Percentiles rank a stretch among this genome's conserved stretches.
Conservation (phyloP, 2,797 vertebrate species). For the Parauchenoglanis ngamensis region DNA sequence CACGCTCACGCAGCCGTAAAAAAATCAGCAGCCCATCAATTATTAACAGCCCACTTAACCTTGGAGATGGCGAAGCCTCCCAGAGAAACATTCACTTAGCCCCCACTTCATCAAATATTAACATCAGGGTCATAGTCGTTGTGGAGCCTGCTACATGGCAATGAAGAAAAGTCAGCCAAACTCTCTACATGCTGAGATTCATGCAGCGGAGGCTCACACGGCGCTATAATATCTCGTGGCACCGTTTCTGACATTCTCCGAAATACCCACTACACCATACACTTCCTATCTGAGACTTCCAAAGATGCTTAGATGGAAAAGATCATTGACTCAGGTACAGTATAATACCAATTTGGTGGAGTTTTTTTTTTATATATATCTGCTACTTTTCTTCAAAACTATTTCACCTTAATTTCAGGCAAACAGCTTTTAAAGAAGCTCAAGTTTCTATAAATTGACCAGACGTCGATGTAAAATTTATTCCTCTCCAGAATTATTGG, state of each 20-base stretch:
- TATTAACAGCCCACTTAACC: constrained; percentile 60
- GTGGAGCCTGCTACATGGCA: constrained; percentile 58
- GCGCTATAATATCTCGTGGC: not conserved
- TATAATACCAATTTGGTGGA: not conserved
- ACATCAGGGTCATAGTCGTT: constrained; percentile 76
- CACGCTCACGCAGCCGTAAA: constrained; percentile 53
- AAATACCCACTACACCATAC: not conserved
- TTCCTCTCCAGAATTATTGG: not conserved
- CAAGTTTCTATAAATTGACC: not conserved
- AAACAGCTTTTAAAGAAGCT: not conserved
- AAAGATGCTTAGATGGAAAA: not conserved
- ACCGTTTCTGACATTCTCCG: not conserved
- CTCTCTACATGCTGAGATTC: constrained; percentile 12
- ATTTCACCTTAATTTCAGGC: not conserved
- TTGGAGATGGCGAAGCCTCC: constrained; percentile 52
- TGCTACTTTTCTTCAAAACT: not conserved
- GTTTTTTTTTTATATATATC: not conserved
- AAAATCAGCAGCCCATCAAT: constrained; percentile 57
- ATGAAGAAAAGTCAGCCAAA: constrained; percentile 24
- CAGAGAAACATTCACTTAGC: constrained; percentile 63
- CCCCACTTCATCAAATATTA: constrained; percentile 79
- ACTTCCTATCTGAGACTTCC: not conserved
- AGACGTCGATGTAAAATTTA: not conserved
- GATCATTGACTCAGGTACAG: not conserved
- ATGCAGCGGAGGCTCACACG: not conserved